Percentiles rank a stretch among this genome's conserved stretches.
Evolutionary conservation across 2,888 invertebrate genomes (phyloP).

Genomic region (Prosopocoilus inquinatus): DNA sequence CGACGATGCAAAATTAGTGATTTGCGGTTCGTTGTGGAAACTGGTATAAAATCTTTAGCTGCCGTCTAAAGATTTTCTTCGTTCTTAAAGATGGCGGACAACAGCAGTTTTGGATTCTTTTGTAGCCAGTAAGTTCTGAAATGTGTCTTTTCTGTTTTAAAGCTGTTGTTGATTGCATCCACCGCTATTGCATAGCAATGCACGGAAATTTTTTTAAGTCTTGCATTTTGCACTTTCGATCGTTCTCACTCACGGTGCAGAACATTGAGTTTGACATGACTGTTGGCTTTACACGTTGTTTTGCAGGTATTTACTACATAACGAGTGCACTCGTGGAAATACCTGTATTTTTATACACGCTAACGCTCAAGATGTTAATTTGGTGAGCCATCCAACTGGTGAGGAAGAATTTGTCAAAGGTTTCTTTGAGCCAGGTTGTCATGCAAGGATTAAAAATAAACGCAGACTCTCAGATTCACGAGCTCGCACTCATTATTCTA

Average conservation of each 20-base stretch:
- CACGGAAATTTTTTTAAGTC: background rate
- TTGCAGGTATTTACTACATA: slow-evolving; percentile 20
- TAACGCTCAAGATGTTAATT: slow-evolving; percentile 11
- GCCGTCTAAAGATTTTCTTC: slow-evolving; percentile 15
- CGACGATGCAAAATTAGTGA: slow-evolving; percentile 10
- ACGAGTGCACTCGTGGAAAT: slow-evolving; percentile 17
- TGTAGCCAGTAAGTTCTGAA: slow-evolving; percentile 19
- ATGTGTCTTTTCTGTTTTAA: slow-evolving; percentile 2
- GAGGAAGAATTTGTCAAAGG: slow-evolving; percentile 18
- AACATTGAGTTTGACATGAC: background rate
- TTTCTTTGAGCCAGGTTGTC: background rate
- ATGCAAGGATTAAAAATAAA: background rate
- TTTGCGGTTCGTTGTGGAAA: background rate
- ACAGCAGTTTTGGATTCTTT: slow-evolving; percentile 17
- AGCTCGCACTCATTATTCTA: background rate
- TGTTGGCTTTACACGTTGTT: background rate
- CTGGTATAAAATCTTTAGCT: slow-evolving; percentile 9
- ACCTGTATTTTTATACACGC: slow-evolving; percentile 19
- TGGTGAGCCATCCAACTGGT: slow-evolving; percentile 12
- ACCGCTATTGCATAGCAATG: background rate
- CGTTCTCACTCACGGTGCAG: background rate
- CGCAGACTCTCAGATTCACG: background rate
- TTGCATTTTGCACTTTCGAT: background rate
- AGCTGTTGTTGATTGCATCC: slow-evolving; percentile 3
- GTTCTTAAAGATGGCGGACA: slow-evolving; percentile 22